phyloP scores from a whole-genome alignment of 1,140 invertebrate species.

The Papilio polyxenes region DNA sequence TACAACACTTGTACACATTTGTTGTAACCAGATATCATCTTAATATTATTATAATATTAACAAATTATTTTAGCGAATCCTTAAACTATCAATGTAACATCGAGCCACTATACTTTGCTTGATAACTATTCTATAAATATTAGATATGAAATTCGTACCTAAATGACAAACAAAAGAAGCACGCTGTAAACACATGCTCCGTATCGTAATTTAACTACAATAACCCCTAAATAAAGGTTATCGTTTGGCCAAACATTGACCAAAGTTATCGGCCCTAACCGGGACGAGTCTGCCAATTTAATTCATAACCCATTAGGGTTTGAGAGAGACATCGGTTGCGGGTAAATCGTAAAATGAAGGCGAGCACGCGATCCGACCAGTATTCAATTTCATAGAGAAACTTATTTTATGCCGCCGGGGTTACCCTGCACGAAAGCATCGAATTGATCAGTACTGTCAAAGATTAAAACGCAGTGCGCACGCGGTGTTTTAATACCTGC shows the following conservation, averaged over 20 bases:
- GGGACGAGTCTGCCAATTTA: conserved; percentile 66
- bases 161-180: conserved; percentile 32
- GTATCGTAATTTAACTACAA: conserved; percentile 49
- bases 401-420: conserved; percentile 66
- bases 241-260: conserved; percentile 53
- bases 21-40: not conserved
- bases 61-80: not conserved
- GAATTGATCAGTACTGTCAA: conserved; percentile 56
- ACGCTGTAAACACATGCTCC: conserved; percentile 41
- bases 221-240: conserved; percentile 58
- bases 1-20: not conserved
- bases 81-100: not conserved
- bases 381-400: conserved; percentile 76
- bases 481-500: conserved; percentile 42
- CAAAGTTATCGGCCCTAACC: conserved; percentile 59
- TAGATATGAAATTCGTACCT: not conserved
- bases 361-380: conserved; percentile 63
- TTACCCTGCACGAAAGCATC: conserved; percentile 58
- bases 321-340: conserved; percentile 66
- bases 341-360: conserved; percentile 62
- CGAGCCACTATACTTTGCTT: not conserved
- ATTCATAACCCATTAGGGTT: conserved; percentile 65
- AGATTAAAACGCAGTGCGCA: conserved; percentile 15
- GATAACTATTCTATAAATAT: conserved; percentile 1
- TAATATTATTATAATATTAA: not conserved